phyloP scores from a whole-genome alignment of 2,113 vertebrate species.

The Pachyramphus minor region DNA sequence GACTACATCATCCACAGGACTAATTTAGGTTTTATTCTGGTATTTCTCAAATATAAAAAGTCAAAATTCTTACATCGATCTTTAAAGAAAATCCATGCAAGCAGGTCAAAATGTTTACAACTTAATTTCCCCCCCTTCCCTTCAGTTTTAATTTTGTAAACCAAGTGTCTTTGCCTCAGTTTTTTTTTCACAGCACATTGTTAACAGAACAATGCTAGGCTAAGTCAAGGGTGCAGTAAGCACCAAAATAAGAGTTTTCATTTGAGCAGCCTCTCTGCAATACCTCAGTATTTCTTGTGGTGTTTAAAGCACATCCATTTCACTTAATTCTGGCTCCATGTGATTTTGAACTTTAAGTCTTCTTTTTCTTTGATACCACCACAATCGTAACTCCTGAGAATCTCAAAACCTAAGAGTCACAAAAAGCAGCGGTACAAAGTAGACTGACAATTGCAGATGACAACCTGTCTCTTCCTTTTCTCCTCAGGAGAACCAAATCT shows the following conservation, averaged over 20 bases:
- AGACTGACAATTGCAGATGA: background rate
- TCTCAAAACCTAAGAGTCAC: background rate
- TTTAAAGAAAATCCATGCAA: conserved; percentile 76
- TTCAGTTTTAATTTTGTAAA: conserved; percentile 47
- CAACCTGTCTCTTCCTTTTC: background rate
- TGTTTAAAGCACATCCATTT: background rate
- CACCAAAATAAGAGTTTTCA: conserved; percentile 13
- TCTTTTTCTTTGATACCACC: background rate
- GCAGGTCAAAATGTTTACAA: conserved; percentile 71
- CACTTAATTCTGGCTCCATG: background rate
- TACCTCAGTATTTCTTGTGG: background rate
- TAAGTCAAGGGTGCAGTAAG: conserved; percentile 9
- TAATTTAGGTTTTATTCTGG: conserved; percentile 75
- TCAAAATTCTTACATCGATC: conserved; percentile 79
- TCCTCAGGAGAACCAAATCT: background rate
- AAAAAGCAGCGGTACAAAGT: background rate
- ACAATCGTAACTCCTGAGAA: background rate
- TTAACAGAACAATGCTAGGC: background rate
- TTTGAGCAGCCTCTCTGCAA: conserved; percentile 24
- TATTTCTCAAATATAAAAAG: conserved; percentile 77
- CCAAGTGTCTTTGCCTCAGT: background rate
- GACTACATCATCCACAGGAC: background rate
- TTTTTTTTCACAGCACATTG: conserved; percentile 6
- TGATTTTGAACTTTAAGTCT: background rate
- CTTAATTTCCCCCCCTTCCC: background rate